Percentiles rank a stretch among this genome's conserved stretches.
Conservation (phyloP, 2,113 vertebrate species). For the Varanus komodoensis region DNA sequence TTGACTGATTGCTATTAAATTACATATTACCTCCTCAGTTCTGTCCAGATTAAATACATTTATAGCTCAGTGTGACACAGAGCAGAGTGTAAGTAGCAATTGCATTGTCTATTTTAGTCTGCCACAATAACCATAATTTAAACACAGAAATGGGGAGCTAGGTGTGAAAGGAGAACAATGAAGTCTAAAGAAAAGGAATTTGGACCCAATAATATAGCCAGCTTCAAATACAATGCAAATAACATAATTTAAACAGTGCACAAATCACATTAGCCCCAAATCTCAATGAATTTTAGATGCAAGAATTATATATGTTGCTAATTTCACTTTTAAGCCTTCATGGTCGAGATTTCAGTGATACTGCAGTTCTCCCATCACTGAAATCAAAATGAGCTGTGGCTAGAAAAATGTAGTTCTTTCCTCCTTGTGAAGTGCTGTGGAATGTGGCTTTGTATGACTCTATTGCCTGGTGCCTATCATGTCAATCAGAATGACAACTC, state of each 20-base stretch:
- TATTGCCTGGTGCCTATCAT: too few species aligned
- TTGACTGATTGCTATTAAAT: conserved; percentile 76
- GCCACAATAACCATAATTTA: conserved; percentile 64
- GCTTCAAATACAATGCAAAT: conserved; percentile 19
- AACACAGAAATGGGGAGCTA: conserved; percentile 39
- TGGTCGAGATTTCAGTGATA: background rate
- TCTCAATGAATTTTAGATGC: background rate
- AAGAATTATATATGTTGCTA: background rate
- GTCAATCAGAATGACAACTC: background rate
- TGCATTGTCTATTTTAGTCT: conserved; percentile 68
- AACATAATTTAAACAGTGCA: background rate
- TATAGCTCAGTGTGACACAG: conserved; percentile 64
- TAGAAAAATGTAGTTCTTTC: background rate
- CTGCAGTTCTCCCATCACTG: background rate
- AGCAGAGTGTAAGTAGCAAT: conserved; percentile 64
- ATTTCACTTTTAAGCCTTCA: background rate
- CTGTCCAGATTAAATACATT: conserved; percentile 72
- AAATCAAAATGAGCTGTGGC: background rate
- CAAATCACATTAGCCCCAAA: too few species aligned
- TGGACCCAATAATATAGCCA: background rate
- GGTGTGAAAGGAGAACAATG: conserved; percentile 16
- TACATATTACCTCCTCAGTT: conserved; percentile 63
- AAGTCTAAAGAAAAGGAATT: conserved; percentile 13
- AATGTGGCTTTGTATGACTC: background rate
- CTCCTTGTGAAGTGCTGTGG: background rate